Evolutionary conservation across 1,140 invertebrate genomes (phyloP), one percentile per base, ranked within the genome.

Genomic region (Drosophila kohkoa): DNA sequence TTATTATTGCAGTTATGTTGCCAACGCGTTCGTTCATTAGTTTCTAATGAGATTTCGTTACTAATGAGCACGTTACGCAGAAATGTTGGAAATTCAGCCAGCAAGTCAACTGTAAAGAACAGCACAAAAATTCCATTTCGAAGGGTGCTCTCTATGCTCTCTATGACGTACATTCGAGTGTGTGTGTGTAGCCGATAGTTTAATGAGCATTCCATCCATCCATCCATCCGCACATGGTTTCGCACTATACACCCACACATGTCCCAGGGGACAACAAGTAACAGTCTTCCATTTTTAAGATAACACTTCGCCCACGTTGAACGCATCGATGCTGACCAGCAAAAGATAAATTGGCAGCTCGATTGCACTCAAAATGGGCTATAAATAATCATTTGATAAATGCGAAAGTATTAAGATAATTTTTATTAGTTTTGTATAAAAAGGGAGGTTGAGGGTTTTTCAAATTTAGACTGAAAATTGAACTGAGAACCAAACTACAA

Each of bases 21-120:
- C 72, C 51, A 75, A 70, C 58, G 60, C 58, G 60, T 70, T 69
- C 83, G 68, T 80, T 88, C 83, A 87, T 87, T 82, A 81, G 83
- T 87, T 88, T 87, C 82, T 88, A 87, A 87, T 87, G 83, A 88
- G 82, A 87, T 87, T 87, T 88, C 77, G 59, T 74, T 74, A 73
- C 82, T 87, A 87, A 87, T 83, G 82, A 87, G 83, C 83, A 71
- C 35, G 41, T 32, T 58, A 74, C 77, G 77, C 45, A 77, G 73
- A 74, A 88, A 74, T 63, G 55, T 54, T 79, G 25, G 60, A 73
- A 77, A 73, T 65, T 72, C 10, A 45, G 66, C 35, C 41, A 57
- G 32, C 72, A 75, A 75, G 58, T 75, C 66, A 69, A 75, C 66
- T 75, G 72, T 75, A 63, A 75, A 70, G 58, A 63, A 63, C 25